Evolutionary conservation across 2,113 vertebrate species (phyloP), one percentile per base, ranked within the genome.

Genomic region (Trogon melanurus): DNA sequence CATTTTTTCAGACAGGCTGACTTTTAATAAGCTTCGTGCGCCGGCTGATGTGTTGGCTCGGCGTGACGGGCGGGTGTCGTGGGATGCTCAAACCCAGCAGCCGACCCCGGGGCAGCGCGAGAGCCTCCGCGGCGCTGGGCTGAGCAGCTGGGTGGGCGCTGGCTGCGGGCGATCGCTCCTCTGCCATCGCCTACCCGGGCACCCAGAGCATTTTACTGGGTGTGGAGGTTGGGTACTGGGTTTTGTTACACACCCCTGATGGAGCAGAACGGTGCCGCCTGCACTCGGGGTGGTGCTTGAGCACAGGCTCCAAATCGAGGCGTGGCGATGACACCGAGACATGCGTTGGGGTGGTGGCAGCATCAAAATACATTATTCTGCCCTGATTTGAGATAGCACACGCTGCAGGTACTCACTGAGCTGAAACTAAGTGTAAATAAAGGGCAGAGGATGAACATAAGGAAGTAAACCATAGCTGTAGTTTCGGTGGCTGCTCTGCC

Each of bases 1-100:
- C 45, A 60, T 87, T 83, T 95, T 92, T 81, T 93, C 91, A 87
- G 91, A 71, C 93, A 88, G 83, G 54, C 85, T 96, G 95, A 18
- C 72, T 94, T 96, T 86, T 89, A 95, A 91, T 96, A 84, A 92
- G 65, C 81, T 48, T 95, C 47, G 36, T 82, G 64, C 15, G 10
- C 62, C 7, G 20, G 69, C 58, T 94, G 82, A 64, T 70, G 71
- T 58, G 87, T 81, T 91, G 38, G 82, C 64, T 90, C 91, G 50
- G 93, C 1, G 0, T 70, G 84, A 32, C 0, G 1, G 53, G 41
- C 11, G 58, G 74, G 12, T 48, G 27, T 38, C 1, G 7, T 5
- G 90, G 50, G 90, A 65, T 84, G 67, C 41, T 89, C 64, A 38
- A 50, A 85, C 16, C 83, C 89, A 58, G 56, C 74, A 85, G 70